A percentile compares a stretch with the other conserved stretches of the same genome.
These are phyloP conservation scores for Zosterops hypoxanthus DNA, from an alignment of 2,113 vertebrate genomes.

Conservation along the genomic window DNA sequence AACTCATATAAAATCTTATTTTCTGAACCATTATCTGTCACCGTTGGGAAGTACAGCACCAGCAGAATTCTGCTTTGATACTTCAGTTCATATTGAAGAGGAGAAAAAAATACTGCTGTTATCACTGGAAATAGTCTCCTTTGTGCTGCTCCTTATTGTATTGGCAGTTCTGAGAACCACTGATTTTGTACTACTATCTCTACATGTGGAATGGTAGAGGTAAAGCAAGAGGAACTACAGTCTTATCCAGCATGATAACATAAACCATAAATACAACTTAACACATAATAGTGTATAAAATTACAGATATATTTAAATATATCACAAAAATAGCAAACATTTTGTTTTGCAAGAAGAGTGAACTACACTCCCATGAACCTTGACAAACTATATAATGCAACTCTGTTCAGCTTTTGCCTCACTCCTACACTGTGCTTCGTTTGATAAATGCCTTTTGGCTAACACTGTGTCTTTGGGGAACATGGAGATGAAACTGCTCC, in stretches of 20 bases:
- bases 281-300: neutral
- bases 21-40: neutral
- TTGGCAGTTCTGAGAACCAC: neutral
- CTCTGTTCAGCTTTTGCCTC: neutral
- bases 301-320: neutral
- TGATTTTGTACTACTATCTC: neutral
- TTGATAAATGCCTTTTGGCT: neutral
- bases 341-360: neutral
- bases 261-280: neutral
- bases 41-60: neutral
- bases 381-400: neutral
- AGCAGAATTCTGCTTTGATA: neutral
- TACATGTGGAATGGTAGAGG: neutral
- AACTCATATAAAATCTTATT: neutral
- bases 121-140: neutral
- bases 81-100: neutral
- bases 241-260: neutral
- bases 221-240: neutral
- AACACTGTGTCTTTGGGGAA: neutral
- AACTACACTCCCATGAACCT: neutral
- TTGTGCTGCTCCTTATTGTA: neutral
- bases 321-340: neutral
- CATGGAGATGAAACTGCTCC: neutral
- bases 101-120: neutral
- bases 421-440: neutral